Evolutionary conservation across 2,113 vertebrate species (phyloP).

Genomic region (Pampusana beccarii): DNA sequence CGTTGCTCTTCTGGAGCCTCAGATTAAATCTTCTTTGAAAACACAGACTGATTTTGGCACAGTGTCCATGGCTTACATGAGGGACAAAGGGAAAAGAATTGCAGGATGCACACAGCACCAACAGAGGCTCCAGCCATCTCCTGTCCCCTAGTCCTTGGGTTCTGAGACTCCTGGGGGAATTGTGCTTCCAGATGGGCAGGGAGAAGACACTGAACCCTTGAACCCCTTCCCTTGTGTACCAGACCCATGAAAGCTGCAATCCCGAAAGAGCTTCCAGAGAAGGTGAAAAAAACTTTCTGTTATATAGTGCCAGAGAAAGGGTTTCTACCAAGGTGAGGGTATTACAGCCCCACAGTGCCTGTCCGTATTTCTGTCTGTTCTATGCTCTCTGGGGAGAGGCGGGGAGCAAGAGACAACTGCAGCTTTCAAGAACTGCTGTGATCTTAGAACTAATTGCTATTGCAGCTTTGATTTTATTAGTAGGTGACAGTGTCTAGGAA

Average conservation of each 20-base stretch:
- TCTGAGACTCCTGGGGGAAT: neutral
- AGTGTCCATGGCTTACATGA: neutral
- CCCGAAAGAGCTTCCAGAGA: neutral
- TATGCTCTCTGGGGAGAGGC: fast-evolving
- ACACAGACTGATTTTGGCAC: neutral
- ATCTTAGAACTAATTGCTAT: neutral
- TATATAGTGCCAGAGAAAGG: neutral
- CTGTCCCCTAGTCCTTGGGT: neutral
- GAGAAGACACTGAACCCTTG: neutral
- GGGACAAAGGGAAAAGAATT: neutral
- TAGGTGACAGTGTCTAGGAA: neutral
- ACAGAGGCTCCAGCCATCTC: neutral
- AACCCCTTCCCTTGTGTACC: fast-evolving
- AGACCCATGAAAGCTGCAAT: neutral
- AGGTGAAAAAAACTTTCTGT: neutral
- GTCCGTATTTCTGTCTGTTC: fast-evolving
- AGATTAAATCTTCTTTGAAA: neutral
- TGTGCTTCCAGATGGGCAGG: neutral
- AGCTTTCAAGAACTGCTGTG: neutral
- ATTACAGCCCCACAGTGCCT: too few species aligned
- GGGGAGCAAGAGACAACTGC: neutral
- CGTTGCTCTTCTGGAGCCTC: neutral
- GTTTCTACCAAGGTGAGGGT: neutral
- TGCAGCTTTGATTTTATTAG: neutral
- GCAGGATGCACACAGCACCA: neutral